These are phyloP conservation scores for Drosophila aldrichi DNA, from an alignment of 2,888 invertebrate species.

Conservation along the genomic window DNA sequence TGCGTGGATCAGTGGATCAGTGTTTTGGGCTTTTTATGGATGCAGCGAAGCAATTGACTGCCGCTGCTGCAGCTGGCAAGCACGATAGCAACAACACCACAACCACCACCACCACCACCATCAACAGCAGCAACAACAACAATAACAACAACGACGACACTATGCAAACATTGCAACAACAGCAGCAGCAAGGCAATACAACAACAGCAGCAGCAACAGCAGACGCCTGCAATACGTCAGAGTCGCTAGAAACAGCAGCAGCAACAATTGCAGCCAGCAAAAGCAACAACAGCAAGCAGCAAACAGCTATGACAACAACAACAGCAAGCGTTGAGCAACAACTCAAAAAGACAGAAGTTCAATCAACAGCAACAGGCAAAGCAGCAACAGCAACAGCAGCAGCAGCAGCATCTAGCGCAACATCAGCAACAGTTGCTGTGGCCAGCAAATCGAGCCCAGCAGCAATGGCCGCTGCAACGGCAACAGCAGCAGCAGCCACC, in stretches of 20 bases:
- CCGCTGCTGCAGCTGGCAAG: slow-evolving; percentile 55
- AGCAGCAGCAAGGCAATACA: slow-evolving; percentile 13
- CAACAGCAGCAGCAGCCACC: slow-evolving; percentile 84
- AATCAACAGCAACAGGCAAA: slow-evolving; percentile 43
- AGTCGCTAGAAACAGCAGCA: slow-evolving; percentile 36
- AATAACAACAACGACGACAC: slow-evolving; percentile 25
- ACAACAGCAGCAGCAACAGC: slow-evolving; percentile 24
- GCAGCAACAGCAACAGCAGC: slow-evolving; percentile 29
- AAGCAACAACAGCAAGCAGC: slow-evolving; percentile 23
- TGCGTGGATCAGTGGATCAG: slow-evolving; percentile 69
- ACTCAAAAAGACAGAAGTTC: slow-evolving; percentile 42
- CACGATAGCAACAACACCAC: slow-evolving; percentile 49
- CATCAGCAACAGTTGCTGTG: slow-evolving; percentile 19
- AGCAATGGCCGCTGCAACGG: slow-evolving; percentile 72
- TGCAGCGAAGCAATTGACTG: slow-evolving; percentile 74
- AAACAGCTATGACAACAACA: slow-evolving; percentile 46
- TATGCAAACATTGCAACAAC: slow-evolving; percentile 36
- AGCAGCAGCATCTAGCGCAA: not conserved
- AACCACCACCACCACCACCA: slow-evolving; percentile 41
- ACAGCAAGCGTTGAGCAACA: slow-evolving; percentile 42
- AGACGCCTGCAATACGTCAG: slow-evolving; percentile 26
- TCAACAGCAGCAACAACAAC: slow-evolving; percentile 26
- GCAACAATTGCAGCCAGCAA: slow-evolving; percentile 25
- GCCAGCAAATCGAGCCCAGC: slow-evolving; percentile 58
- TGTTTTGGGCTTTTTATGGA: slow-evolving; percentile 68